These are phyloP conservation scores for Brachyptera risi DNA, from an alignment of 2,888 invertebrate species.

Conservation along the genomic window DNA sequence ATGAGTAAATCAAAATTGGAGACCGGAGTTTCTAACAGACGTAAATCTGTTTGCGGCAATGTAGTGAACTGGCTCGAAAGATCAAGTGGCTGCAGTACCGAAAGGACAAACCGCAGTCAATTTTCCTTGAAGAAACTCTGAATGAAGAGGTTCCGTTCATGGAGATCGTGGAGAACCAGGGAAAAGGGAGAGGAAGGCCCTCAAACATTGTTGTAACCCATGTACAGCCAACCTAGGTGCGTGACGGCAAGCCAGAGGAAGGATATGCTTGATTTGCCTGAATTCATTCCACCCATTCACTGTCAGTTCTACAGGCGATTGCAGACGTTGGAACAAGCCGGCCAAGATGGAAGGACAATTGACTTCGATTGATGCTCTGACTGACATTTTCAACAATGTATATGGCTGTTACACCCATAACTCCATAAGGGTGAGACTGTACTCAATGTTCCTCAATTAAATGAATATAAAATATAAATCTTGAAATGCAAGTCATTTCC, in stretches of 20 bases:
- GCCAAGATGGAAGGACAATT: no score
- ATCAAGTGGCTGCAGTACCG: not conserved
- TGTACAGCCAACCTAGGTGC: not conserved
- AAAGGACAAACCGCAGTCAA: constrained; percentile 7
- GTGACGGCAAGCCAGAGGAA: not conserved
- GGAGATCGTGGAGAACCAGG: not conserved
- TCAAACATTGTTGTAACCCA: not conserved
- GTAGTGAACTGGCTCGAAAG: not conserved
- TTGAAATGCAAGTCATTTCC: no score
- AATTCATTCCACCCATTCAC: constrained; percentile 4
- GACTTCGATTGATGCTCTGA: no score
- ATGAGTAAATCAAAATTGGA: not conserved
- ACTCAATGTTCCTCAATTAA: no score
- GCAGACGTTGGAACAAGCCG: no score
- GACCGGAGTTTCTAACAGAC: not conserved
- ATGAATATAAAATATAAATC: no score
- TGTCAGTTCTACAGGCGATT: constrained; percentile 1
- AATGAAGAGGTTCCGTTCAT: not conserved
- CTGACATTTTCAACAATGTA: no score
- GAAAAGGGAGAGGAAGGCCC: not conserved
- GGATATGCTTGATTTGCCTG: not conserved
- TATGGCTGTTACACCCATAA: no score
- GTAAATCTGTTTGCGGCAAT: not conserved
- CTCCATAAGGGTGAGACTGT: no score
- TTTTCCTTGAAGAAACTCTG: constrained; percentile 8